These are phyloP conservation scores for Halocaridina rubra DNA, from an alignment of 2,888 invertebrate species.

Conservation along the genomic window DNA sequence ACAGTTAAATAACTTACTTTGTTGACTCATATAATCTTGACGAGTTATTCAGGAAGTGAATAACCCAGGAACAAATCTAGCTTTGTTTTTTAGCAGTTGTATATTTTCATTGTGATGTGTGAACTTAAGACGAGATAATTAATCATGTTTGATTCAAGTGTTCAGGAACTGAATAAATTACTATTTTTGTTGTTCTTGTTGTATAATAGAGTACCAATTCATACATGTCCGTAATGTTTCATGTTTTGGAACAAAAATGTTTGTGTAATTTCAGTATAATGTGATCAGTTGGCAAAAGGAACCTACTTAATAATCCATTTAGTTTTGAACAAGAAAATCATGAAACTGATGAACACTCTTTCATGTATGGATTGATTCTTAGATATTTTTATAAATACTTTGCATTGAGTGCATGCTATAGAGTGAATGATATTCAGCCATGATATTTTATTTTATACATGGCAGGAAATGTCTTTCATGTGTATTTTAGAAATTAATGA, in stretches of 20 bases:
- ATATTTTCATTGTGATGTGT: too few relatives aligned
- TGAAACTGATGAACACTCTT: background rate
- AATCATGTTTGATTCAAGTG: too few relatives aligned
- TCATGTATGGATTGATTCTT: conserved; percentile 5
- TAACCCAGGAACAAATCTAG: too few relatives aligned
- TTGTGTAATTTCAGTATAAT: background rate
- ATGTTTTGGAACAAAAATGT: background rate
- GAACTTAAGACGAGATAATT: too few relatives aligned
- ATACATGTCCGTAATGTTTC: background rate
- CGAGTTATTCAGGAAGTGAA: too few relatives aligned
- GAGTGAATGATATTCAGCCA: conserved; percentile 9
- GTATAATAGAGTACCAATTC: background rate
- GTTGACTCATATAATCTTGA: too few relatives aligned
- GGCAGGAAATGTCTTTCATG: conserved; percentile 41
- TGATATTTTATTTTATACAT: background rate
- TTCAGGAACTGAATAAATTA: background rate
- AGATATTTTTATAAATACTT: conserved; percentile 26
- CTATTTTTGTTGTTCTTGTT: background rate
- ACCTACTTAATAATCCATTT: background rate
- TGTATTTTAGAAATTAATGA: conserved; percentile 15
- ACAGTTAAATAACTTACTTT: too few relatives aligned
- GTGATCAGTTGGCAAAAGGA: background rate
- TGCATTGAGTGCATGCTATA: background rate
- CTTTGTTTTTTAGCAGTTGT: too few relatives aligned
- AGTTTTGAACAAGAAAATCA: background rate